Conservation (phyloP, 2,888 invertebrate genomes). For the Synanthedon tipuliformis region DNA sequence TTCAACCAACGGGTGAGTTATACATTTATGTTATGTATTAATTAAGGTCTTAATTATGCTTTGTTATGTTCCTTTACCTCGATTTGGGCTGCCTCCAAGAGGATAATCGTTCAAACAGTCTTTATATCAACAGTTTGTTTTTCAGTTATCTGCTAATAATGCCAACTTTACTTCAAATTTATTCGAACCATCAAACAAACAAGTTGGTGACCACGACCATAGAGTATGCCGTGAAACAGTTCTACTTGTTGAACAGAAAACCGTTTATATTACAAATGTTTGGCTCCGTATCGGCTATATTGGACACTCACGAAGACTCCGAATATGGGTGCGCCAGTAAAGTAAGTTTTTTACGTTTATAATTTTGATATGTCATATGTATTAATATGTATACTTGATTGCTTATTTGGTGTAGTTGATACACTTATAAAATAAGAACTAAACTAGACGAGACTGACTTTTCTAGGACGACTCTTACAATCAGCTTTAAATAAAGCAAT, state of each 20-base stretch:
- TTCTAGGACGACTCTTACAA: too few species aligned
- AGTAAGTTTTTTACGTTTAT: conserved; percentile 49
- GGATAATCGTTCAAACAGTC: too few species aligned
- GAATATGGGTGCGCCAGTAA: conserved; percentile 93
- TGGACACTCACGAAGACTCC: conserved; percentile 91
- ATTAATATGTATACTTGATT: too few species aligned
- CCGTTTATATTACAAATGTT: conserved; percentile 99
- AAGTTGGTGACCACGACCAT: conserved; percentile 94
- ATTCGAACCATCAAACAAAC: conserved; percentile 98
- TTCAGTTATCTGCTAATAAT: conserved; percentile 92
- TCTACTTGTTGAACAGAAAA: conserved; percentile 97
- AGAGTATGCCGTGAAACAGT: conserved; percentile 98
- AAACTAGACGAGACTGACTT: too few species aligned
- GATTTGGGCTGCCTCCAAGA: too few species aligned
- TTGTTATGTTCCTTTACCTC: background rate
- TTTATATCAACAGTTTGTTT: conserved; percentile 3
- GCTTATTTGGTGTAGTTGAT: background rate
- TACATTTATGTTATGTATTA: background rate
- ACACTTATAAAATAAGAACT: too few species aligned
- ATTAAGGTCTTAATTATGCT: background rate
- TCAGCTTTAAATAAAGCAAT: too few species aligned
- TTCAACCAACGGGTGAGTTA: conserved; percentile 88
- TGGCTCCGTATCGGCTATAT: conserved; percentile 95
- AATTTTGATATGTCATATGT: too few species aligned
- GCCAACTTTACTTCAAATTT: conserved; percentile 96